phyloP scores from a whole-genome alignment of 2,113 vertebrate genomes.

The Seriola quinqueradiata region DNA sequence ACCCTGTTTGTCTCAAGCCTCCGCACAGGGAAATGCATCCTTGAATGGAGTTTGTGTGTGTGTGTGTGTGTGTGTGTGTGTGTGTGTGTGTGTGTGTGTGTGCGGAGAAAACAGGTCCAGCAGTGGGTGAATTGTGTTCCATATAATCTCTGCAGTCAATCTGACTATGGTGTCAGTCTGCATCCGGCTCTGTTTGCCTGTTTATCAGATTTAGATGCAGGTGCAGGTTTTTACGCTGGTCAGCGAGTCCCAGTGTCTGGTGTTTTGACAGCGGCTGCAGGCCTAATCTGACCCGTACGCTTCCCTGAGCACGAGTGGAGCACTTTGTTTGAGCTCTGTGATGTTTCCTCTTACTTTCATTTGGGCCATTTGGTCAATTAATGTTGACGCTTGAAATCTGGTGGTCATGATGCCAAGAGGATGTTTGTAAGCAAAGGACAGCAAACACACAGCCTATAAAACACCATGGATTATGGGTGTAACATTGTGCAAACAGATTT shows the following conservation, averaged over 20 bases:
- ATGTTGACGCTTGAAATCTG: conserved; percentile 16
- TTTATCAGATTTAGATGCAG: conserved; percentile 52
- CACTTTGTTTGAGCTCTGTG: conserved; percentile 26
- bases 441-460: background rate
- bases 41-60: conserved; percentile 14
- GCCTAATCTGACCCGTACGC: conserved; percentile 36
- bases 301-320: conserved; percentile 21
- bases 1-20: conserved; percentile 3
- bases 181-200: conserved; percentile 50
- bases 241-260: conserved; percentile 20
- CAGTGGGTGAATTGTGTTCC: conserved; percentile 33
- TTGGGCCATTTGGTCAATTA: conserved; percentile 26
- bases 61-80: conserved; percentile 3
- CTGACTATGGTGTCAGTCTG: conserved; percentile 32
- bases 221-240: conserved; percentile 39
- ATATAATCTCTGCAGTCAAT: conserved; percentile 40
- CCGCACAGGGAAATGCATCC: conserved; percentile 1
- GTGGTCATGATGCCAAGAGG: background rate
- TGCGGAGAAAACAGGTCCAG: background rate
- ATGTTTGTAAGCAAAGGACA: background rate
- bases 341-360: conserved; percentile 13
- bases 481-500: background rate
- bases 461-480: background rate
- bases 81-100: conserved; percentile 14
- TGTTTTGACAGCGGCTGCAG: conserved; percentile 39